Percentiles rank a stretch among this genome's conserved stretches.
Evolutionary conservation across 2,113 vertebrate species (phyloP).

Genomic region (Lynx canadensis): DNA sequence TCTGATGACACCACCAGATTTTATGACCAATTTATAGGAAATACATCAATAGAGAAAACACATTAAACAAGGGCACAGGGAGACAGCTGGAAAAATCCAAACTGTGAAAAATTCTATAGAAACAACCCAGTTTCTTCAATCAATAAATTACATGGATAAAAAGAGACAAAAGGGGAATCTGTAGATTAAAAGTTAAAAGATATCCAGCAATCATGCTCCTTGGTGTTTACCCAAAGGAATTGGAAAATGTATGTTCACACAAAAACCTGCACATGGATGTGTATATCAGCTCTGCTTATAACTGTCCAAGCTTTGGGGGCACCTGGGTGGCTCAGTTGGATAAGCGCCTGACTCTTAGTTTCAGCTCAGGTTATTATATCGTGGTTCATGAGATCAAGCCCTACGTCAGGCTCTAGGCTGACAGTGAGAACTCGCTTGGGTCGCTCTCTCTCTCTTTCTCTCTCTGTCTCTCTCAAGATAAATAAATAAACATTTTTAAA

Average conservation of each 20-base stretch:
- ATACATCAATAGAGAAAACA: not conserved
- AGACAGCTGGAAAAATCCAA: not conserved
- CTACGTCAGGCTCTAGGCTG: no score
- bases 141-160: not conserved
- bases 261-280: not conserved
- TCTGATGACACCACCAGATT: not conserved
- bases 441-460: no score
- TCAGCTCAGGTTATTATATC: no score
- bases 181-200: not conserved
- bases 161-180: not conserved
- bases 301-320: not conserved
- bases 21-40: slow-evolving; percentile 15
- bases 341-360: no score
- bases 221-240: not conserved
- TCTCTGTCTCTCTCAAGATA: no score
- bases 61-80: not conserved
- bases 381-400: no score
- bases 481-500: no score
- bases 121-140: not conserved
- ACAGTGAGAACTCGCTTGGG: no score
- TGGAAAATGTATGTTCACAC: not conserved
- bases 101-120: not conserved
- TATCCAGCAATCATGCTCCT: not conserved
- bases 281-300: not conserved
- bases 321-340: no score